A percentile compares a stretch with the other conserved stretches of the same genome.
Conservation (phyloP, 1,140 invertebrate species). For the Eriosoma lanigerum region DNA sequence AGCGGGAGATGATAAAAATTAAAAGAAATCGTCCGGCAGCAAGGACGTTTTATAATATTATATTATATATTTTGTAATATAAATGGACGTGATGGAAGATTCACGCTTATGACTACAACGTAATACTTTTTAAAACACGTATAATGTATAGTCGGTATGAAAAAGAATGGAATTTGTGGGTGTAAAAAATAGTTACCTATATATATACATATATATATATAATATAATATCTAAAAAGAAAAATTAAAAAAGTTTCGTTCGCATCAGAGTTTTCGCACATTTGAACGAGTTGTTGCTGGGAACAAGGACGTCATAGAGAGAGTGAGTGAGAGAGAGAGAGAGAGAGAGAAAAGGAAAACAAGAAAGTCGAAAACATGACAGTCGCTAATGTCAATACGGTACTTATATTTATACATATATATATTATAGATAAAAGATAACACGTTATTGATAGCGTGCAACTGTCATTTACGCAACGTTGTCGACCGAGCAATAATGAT, state of each 20-base stretch:
- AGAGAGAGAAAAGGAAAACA: neutral
- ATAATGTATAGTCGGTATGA: too few species aligned
- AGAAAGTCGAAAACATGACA: neutral
- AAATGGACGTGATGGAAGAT: too few species aligned
- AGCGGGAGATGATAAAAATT: neutral
- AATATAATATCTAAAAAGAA: too few species aligned
- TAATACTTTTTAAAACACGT: too few species aligned
- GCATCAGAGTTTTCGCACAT: neutral
- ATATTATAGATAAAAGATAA: neutral
- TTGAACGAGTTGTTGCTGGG: neutral
- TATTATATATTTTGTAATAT: too few species aligned
- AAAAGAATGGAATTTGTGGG: too few species aligned
- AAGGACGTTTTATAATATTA: constrained; percentile 9
- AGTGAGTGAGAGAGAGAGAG: too few species aligned
- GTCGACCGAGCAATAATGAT: neutral
- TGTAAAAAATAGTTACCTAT: too few species aligned
- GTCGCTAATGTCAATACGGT: neutral
- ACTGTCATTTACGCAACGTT: neutral
- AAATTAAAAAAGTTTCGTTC: too few species aligned
- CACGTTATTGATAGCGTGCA: constrained; percentile 7
- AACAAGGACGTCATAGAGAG: neutral
- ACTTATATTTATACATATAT: too few species aligned
- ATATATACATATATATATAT: too few species aligned
- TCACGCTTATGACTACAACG: too few species aligned
- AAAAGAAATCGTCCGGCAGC: neutral